Evolutionary conservation across 2,113 vertebrate species (phyloP).

Genomic region (Actenoides lindsayi): DNA sequence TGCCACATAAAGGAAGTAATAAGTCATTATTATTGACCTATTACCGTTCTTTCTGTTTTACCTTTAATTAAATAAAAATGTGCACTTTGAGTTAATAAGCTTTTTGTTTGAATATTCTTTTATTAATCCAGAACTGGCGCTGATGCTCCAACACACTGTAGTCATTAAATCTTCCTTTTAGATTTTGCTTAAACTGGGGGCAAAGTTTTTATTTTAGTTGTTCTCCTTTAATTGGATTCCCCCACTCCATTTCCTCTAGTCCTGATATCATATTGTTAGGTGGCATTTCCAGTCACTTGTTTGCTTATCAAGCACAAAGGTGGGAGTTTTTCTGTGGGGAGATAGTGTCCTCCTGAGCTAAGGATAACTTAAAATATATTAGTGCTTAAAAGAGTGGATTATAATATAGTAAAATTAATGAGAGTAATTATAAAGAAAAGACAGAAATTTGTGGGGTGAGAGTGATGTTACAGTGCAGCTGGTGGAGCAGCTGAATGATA

Average conservation of each 20-base stretch:
- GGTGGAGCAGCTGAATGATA: not conserved
- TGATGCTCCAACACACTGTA: not conserved
- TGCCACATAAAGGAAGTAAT: conserved; percentile 80
- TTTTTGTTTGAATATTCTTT: conserved; percentile 72
- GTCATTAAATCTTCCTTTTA: not conserved
- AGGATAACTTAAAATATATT: not conserved
- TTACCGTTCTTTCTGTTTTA: conserved; percentile 78
- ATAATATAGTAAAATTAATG: not conserved
- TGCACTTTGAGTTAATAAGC: conserved; percentile 72
- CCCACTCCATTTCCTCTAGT: not conserved
- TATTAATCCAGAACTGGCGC: conserved; percentile 28
- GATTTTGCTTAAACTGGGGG: not conserved
- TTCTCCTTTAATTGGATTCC: not conserved
- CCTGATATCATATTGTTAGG: not conserved
- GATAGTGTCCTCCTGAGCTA: not conserved
- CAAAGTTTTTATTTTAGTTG: not conserved
- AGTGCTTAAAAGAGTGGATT: not conserved
- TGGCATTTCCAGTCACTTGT: not conserved
- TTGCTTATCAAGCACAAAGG: not conserved
- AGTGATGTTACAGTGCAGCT: not conserved
- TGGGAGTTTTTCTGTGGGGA: not conserved
- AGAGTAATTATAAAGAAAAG: not conserved
- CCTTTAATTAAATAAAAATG: conserved; percentile 81
- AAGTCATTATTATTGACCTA: conserved; percentile 81
- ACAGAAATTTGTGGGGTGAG: not conserved